Evolutionary conservation across 30 jellyfish, hydroid and myxozoan species (phyloP).

Genomic region (Aurelia coerulea): DNA sequence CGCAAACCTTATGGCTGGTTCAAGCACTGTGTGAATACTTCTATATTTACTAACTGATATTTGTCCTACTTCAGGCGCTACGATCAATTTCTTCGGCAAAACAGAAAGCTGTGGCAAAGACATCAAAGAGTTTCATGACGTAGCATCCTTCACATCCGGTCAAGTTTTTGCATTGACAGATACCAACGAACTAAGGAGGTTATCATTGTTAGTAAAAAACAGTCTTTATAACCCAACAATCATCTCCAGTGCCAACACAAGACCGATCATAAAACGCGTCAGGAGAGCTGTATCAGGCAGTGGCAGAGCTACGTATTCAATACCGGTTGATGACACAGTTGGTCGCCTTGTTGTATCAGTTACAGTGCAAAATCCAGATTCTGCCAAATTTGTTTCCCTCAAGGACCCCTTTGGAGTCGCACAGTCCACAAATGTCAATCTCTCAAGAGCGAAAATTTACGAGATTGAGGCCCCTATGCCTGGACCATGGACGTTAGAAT

Average conservation of each 20-base stretch:
- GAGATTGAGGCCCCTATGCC: conserved; percentile 63
- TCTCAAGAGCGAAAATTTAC: conserved; percentile 60
- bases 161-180: conserved; percentile 82
- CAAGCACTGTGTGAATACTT: too few species aligned
- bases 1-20: too few species aligned
- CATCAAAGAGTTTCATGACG: conserved; percentile 74
- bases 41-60: too few species aligned
- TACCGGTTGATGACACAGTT: conserved; percentile 76
- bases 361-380: conserved; percentile 45
- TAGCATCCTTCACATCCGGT: conserved; percentile 93
- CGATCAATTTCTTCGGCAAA: conserved; percentile 86
- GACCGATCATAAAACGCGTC: conserved; percentile 34
- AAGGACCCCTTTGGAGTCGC: conserved; percentile 47
- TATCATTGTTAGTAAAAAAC: conserved; percentile 61
- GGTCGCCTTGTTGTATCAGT: conserved; percentile 65
- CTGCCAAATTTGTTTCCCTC: conserved; percentile 52
- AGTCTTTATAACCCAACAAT: conserved; percentile 59
- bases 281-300: conserved; percentile 17
- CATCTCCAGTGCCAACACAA: conserved; percentile 60
- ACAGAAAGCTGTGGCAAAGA: conserved; percentile 82
- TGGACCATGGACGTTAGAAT: conserved; percentile 57
- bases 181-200: conserved; percentile 56
- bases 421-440: conserved; percentile 52
- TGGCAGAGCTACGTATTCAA: conserved; percentile 16
- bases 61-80: conserved; percentile 46